Percentiles rank a stretch among this genome's conserved stretches.
Evolutionary conservation across 2,113 vertebrate species (phyloP).

Genomic region (Sclerurus mexicanus): DNA sequence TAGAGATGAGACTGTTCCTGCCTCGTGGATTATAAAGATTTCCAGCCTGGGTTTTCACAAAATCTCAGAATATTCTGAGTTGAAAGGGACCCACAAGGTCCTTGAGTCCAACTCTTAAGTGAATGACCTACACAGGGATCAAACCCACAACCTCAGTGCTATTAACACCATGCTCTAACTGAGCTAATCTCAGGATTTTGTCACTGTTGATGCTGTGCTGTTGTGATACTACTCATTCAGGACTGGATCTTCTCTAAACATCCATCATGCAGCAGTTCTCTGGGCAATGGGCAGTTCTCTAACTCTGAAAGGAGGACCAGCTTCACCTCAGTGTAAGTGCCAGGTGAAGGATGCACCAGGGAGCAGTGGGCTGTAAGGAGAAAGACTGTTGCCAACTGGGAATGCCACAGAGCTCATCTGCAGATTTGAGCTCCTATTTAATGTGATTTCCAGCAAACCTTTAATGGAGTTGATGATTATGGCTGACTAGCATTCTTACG

Average conservation of each 20-base stretch:
- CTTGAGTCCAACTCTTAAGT: background rate
- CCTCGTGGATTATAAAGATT: background rate
- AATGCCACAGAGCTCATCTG: background rate
- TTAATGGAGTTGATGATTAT: background rate
- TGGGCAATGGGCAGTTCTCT: background rate
- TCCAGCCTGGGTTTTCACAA: background rate
- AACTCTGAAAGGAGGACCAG: background rate
- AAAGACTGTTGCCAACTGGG: background rate
- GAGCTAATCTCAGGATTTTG: background rate
- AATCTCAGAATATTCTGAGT: background rate
- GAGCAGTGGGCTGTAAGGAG: background rate
- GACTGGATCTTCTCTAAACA: background rate
- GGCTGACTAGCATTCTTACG: constrained; percentile 3
- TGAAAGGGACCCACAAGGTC: background rate
- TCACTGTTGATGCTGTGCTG: background rate
- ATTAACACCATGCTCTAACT: background rate
- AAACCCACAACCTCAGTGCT: background rate
- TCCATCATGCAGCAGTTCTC: background rate
- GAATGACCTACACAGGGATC: background rate
- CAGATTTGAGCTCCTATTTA: background rate
- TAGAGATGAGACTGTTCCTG: background rate
- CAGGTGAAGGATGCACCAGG: background rate
- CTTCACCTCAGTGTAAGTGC: background rate
- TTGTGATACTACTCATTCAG: background rate
- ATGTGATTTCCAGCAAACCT: constrained; percentile 26